Evolutionary conservation across 2,113 vertebrate species (phyloP).

Genomic region (Eudyptes chrysolophus): DNA sequence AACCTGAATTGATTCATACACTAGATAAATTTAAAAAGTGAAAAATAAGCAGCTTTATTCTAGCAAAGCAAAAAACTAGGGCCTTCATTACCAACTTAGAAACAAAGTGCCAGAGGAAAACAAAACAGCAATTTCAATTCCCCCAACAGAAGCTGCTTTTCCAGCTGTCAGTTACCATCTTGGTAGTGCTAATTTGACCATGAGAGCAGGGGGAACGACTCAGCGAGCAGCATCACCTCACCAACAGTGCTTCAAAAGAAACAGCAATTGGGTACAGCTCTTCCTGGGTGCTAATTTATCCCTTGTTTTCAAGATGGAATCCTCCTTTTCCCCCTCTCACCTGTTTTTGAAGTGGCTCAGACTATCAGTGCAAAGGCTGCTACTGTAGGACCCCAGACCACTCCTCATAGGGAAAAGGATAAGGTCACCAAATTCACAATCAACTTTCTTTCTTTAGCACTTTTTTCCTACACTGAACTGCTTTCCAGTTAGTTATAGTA

Average conservation of each 20-base stretch:
- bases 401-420: background rate
- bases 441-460: background rate
- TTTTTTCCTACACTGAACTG: background rate
- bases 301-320: background rate
- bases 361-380: background rate
- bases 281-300: background rate
- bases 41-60: background rate
- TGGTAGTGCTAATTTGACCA: background rate
- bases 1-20: background rate
- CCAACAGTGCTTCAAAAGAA: background rate
- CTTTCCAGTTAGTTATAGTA: background rate
- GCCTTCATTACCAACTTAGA: background rate
- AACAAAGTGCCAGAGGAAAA: background rate
- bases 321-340: background rate
- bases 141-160: background rate
- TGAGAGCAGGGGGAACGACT: background rate
- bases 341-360: background rate
- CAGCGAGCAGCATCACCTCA: background rate
- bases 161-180: conserved; percentile 30
- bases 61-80: background rate
- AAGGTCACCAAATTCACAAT: background rate
- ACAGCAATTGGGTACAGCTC: background rate
- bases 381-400: background rate
- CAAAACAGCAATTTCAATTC: background rate
- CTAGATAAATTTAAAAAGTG: background rate